Evolutionary conservation across 2,797 vertebrate genomes (phyloP), one percentile per base, ranked within the genome.

Genomic region (Intellagama lesueurii): DNA sequence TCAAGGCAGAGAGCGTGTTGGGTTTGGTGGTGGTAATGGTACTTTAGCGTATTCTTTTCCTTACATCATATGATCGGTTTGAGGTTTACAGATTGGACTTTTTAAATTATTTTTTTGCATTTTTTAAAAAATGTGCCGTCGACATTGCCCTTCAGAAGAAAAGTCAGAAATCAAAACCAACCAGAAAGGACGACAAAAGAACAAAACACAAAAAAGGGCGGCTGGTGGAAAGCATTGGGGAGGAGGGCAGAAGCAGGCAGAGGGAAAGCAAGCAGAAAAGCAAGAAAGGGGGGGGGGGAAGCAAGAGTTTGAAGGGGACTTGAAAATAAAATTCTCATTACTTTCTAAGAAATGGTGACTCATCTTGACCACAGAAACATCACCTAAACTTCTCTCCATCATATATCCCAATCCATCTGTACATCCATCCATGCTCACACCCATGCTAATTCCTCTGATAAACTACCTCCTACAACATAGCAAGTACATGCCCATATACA

Each of bases 61-160:
- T 81, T 80, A 81, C 69, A 86, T 56, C 64, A 56, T 87, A 44
- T 86, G 79, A 87, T 77, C 79, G 44, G 84, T 87, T 77, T 87
- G 85, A 80, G 83, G 49, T 89, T 70, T 85, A 72, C 83, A 80
- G 93, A 94, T 95, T 70, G 73, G 70, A 30, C 28, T 30, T 94
- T 94, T 92, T 95, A 93, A n/a, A n/a, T n/a, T n/a, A n/a, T n/a
- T n/a, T 96, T 94, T 96, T 95, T 96, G 96, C n/a, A 5, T 49
- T 56, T 70, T 81, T 49, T 83, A 52, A 26, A 64, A 85, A 79
- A 78, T 56, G 70, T 82, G 87, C 90, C n/a, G 40, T 64, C 49
- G 11, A 77, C 83, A 86, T 19, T 86, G 79, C 87, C 83, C 87
- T 86, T 86, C 79, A 72, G 79, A 91, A 91, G 83, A 79, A 88